Evolutionary conservation across 2,888 invertebrate genomes (phyloP), one percentile per base, ranked within the genome.

Genomic region (Homarus gammarus): DNA sequence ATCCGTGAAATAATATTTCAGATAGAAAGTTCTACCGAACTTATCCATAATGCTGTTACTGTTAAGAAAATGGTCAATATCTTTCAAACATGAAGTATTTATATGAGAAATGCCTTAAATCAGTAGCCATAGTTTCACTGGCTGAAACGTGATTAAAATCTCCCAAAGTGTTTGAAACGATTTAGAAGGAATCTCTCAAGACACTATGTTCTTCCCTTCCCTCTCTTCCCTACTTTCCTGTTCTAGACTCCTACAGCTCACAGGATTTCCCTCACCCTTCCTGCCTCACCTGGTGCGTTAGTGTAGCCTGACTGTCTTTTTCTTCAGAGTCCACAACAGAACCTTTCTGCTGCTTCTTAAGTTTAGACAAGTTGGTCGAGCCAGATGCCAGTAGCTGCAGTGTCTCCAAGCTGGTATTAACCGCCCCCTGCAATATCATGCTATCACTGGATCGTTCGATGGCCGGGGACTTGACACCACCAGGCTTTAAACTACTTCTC

Each of bases 341-440:
- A 78, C 83, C 84, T 78, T 84, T 84, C 83, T 72, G 81, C 64
- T 78, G 87, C 87, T 70, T 83, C 84, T 84, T 91, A 85, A 91
- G 87, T 61, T 86, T 91, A 64, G 88, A 81, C 49, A 91, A 77
- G 88, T 89, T 90, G 61, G 92, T 90, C 18, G 90, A 87, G 51
- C 92, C 92, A n/a, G 92, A 84, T 33, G 92, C 92, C 72, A 92
- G 78, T 18, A 89, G 89, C 77, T 92, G 92, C 3, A 92, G 89
- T 18, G 92, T 92, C 89, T 92, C 90, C 84, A 92, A 77, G 75
- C 90, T 84, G n/a, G 92, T 89, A 86, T 77, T 86, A 56, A 91
- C 89, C 36, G 91, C 88, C 77, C 91, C 91, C 91, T 91, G 90
- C 84, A 89, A 89, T 44, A 89, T 82, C 84, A 89, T 64, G 84